These are phyloP conservation scores for Heteropelma amictum DNA, from an alignment of 2,888 invertebrate species.

Conservation along the genomic window DNA sequence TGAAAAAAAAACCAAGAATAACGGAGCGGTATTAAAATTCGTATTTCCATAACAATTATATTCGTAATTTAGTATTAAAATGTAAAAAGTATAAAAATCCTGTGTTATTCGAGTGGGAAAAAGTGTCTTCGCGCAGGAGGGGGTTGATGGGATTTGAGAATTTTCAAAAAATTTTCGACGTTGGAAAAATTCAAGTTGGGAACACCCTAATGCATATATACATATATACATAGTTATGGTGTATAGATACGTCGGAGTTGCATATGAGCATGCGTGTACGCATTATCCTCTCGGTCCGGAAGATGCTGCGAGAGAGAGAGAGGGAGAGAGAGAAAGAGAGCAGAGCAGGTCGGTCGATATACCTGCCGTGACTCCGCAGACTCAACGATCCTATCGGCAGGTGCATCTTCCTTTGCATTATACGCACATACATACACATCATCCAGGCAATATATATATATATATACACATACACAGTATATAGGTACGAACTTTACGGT, in stretches of 20 bases:
- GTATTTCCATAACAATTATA: too few relatives aligned
- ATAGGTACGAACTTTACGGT: slow-evolving; percentile 52
- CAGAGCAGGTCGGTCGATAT: slow-evolving; percentile 2
- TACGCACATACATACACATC: slow-evolving; percentile 35
- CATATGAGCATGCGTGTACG: slow-evolving; percentile 32
- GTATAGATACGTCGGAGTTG: too few relatives aligned
- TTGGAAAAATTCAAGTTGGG: too few relatives aligned
- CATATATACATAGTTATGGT: not conserved
- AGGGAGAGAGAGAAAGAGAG: not conserved
- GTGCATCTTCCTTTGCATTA: slow-evolving; percentile 61
- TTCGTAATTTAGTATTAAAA: too few relatives aligned
- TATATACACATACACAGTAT: too few relatives aligned
- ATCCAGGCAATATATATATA: slow-evolving; percentile 32
- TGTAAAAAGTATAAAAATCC: too few relatives aligned
- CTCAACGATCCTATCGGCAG: slow-evolving; percentile 59
- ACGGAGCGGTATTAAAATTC: too few relatives aligned
- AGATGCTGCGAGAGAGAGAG: not conserved
- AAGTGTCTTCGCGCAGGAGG: too few relatives aligned
- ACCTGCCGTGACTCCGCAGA: slow-evolving; percentile 41
- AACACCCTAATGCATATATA: not conserved
- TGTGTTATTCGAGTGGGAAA: too few relatives aligned
- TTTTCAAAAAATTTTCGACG: too few relatives aligned
- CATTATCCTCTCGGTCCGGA: not conserved
- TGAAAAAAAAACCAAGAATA: too few relatives aligned
- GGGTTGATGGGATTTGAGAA: too few relatives aligned